phyloP scores from a whole-genome alignment of 2,888 invertebrate species.

The Protula sp. region DNA sequence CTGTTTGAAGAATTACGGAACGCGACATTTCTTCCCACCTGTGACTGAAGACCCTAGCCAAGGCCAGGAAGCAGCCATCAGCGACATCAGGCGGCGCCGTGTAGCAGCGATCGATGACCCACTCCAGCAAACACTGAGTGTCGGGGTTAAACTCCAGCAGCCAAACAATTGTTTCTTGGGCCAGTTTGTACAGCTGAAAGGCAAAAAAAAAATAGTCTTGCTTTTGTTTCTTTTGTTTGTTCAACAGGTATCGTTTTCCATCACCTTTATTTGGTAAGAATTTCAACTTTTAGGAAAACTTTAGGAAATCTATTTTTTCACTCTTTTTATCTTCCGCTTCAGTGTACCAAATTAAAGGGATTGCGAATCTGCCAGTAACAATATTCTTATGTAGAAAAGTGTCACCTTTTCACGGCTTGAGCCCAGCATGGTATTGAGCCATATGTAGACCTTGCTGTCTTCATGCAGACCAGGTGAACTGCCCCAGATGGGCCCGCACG shows the following conservation, averaged over 20 bases:
- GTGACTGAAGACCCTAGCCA: slow-evolving; percentile 93
- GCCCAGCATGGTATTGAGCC: slow-evolving; percentile 85
- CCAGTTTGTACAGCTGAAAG: slow-evolving; percentile 77
- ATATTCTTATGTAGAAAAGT: no score
- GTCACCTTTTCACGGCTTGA: slow-evolving; percentile 64
- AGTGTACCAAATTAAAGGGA: no score
- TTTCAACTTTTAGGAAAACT: neutral
- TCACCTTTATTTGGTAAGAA: neutral
- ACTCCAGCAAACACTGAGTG: slow-evolving; percentile 69
- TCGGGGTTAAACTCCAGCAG: slow-evolving; percentile 76
- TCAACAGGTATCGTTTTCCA: no score
- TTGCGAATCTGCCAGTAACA: no score
- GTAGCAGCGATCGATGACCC: slow-evolving; percentile 97
- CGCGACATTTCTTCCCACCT: no score
- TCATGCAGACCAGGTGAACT: slow-evolving; percentile 71
- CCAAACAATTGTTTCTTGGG: slow-evolving; percentile 87
- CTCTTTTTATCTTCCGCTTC: no score
- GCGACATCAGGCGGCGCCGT: slow-evolving; percentile 85
- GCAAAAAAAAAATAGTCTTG: no score
- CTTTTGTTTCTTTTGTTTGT: no score
- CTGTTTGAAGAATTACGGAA: no score
- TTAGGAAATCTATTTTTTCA: neutral
- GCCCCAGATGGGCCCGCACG: slow-evolving; percentile 94
- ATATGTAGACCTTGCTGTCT: slow-evolving; percentile 84
- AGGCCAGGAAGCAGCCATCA: slow-evolving; percentile 91